Conservation (phyloP, 1,140 invertebrate genomes). For the Leguminivora glycinivorella region DNA sequence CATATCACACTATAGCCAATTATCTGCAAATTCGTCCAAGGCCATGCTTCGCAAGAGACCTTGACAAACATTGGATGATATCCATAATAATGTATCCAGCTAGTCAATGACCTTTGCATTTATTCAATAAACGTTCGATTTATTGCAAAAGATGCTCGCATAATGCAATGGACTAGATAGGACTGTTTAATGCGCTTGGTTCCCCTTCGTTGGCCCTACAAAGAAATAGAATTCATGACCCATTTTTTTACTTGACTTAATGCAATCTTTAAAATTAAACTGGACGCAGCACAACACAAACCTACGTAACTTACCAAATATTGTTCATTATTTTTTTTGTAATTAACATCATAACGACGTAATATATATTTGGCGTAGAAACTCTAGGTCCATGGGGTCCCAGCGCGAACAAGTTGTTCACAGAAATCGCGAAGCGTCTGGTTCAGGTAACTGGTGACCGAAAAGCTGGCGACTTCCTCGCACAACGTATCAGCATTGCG, state of each 20-base stretch:
- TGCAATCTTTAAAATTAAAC: not conserved
- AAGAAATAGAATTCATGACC: not conserved
- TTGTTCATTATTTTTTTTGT: too few species aligned
- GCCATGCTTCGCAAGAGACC: not conserved
- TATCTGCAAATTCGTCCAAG: constrained; percentile 4
- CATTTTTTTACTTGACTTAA: too few species aligned
- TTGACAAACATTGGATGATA: constrained; percentile 1
- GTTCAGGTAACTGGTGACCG: too few species aligned
- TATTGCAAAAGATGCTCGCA: constrained; percentile 15
- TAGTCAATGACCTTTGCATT: constrained; percentile 27
- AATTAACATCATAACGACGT: too few species aligned
- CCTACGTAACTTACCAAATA: too few species aligned
- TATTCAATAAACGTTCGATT: constrained; percentile 20
- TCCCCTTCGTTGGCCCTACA: not conserved
- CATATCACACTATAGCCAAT: not conserved
- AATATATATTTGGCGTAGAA: too few species aligned
- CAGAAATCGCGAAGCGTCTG: too few species aligned
- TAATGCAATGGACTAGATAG: not conserved
- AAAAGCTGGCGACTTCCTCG: too few species aligned
- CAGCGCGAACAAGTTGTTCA: too few species aligned
- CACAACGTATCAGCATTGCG: too few species aligned
- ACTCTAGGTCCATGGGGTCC: too few species aligned
- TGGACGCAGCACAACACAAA: too few species aligned
- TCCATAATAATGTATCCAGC: constrained; percentile 10
- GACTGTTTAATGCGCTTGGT: constrained; percentile 1